Evolutionary conservation across 2,888 invertebrate genomes (phyloP), one percentile per base, ranked within the genome.

Genomic region (Drosophila glabriapex): DNA sequence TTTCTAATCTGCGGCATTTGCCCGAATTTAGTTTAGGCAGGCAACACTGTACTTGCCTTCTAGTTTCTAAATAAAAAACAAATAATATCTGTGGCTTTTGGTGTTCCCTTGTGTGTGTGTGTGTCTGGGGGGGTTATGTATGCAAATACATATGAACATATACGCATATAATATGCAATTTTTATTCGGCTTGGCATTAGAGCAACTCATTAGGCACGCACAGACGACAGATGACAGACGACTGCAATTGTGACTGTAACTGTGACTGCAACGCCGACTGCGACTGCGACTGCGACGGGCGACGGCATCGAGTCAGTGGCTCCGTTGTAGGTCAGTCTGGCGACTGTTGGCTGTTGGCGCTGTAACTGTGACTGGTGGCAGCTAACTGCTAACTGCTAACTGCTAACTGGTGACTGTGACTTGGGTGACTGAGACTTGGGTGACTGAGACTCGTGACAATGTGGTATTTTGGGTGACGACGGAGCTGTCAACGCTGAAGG

Each of bases 161-260:
- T 12, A 46, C n/a, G 46, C 43, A 22, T 50, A 31, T 31, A 63
- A 67, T 62, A 70, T 66, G 69, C 66, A 71, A 65, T 78, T 76
- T 61, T 72, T 25, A 19, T 72, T 62, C 55, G 76, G 89, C 75
- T 85, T 89, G 78, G 71, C 82, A 84, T 85, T 85, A 82, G 82
- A 76, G 71, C 76, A 83, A 84, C 85, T 89, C 89, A 85, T 85
- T 85, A 85, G 87, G 85, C 85, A 85, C 85, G 89, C 89, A 89
- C 85, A 89, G 84, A 80, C 86, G 66, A 89, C 85, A 85, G 84
- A 82, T 84, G 76, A 49, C 73, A 22, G 46, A 50, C 63, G 52
- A 55, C 68, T 53, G 66, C 43, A 12, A 66, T 46, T 56, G 73
- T 59, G 62, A 67, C 68, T 63, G 53, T 33, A 53, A 78, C 60